Base-by-base conservation (phyloP, 2,797 vertebrate genomes). In the Tiaroga cobitis region DNA sequence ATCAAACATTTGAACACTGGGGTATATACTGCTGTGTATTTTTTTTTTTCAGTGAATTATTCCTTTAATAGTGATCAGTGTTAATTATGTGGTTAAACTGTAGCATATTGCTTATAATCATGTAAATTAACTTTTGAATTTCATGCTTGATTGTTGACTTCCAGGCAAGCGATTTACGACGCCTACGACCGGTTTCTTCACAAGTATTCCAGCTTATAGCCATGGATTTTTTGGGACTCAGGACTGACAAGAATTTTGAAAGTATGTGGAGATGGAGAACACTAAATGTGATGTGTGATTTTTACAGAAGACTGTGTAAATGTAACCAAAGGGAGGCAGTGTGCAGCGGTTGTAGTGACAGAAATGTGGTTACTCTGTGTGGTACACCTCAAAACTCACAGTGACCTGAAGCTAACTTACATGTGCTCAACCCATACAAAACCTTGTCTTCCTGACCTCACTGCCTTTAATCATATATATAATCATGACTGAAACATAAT, bases 121-220 rank as follows among this genome's bases (percentile, higher is more conserved):
- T 37, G 11, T n/a, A 5, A 49, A 26, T 69, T 16, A 63, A 34
- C 39, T 41, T 56, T 37, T 73, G 8, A 41, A 26, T 76, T 39
- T 83, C 15, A 18, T 51, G 15, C 59, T 26, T 72, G 69, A n/a
- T 73, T 32, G 37, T 86, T 83, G 24, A n/a, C 93, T 93, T 41
- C 4, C 90, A 99, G 98, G 90, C 95, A 93, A 92, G 97, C 98
- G 15, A 99, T 99, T 92, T 99, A 99, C 19, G 98, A 99, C 59
- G 96, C 97, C 0, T 99, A 97, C 91, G 94, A 97, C 91, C 96
- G 96, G 84, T 99, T 97, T 89, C 95, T 96, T 88, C 94, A 92
- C 90, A 99, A 99, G 93, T 99, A 99, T 2, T 88, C 96, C 29
- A 88, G 92, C 82, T 91, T 90, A 72, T 91, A 93, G 32, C 92